Base-by-base conservation (phyloP, 2,797 vertebrate genomes). In the Arrhamphus sclerolepis region DNA sequence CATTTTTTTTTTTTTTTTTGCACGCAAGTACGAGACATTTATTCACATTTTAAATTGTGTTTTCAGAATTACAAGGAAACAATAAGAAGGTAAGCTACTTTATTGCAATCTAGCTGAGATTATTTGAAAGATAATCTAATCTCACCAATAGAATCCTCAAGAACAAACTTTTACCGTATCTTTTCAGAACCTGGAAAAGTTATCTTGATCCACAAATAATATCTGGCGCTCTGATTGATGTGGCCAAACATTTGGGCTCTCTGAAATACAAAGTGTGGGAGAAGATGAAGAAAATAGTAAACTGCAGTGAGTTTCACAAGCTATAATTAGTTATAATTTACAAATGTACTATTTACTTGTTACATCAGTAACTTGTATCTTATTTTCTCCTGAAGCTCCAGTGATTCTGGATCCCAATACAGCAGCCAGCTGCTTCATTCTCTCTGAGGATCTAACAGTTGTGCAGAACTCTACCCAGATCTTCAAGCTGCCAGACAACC, bases 401-500 rank as follows among this genome's bases (percentile, higher is more conserved):
- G 92, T 94, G 57, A 72, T 81, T 50, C 62, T 94, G 52, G 93
- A 94, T 75, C 93, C 93, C 7, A 94, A 94, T 86, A 94, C 93
- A 6, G 90, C 92, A 2, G 92, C 93, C 0, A 89, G 74, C 75
- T 93, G 93, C 65, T 94, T 94, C 85, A 56, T 87, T 72, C 74
- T 94, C 46, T 94, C 93, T 0, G 87, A 92, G 55, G 90, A 93
- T 72, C 89, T 94, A 52, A 90, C 89, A 0, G 62, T 66, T 1
- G 78, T 94, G 46, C 92, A 92, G 78, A 92, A 89, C 80, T 84
- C 73, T 1, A 51, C 65, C 8, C 81, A 92, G 62, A 87, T 84
- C 46, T 93, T 92, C 75, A 91, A 88, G 56, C 73, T 94, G 38
- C 93, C 93, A 0, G 86, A 93, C 82, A 94, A 94, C 78, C 87